These are phyloP conservation scores for Pectinophora gossypiella DNA, from an alignment of 1,140 invertebrate species.

Conservation along the genomic window DNA sequence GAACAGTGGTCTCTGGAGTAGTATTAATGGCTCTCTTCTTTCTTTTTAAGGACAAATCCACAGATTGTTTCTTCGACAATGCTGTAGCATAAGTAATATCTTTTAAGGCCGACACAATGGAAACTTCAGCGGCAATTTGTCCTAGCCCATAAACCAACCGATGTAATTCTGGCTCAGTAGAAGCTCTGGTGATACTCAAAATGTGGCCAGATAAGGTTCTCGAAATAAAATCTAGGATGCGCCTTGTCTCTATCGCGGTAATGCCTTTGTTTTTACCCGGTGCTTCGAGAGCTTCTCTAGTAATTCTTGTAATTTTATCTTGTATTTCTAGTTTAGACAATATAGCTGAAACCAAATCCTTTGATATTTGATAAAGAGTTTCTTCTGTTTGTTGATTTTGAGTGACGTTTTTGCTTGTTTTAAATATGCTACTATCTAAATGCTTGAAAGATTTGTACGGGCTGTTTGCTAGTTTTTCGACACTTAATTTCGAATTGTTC, in stretches of 20 bases:
- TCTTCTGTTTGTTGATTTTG: conserved; percentile 62
- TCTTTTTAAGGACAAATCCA: conserved; percentile 57
- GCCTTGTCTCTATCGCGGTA: conserved; percentile 63
- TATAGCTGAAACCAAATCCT: conserved; percentile 57
- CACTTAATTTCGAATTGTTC: conserved; percentile 29
- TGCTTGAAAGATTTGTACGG: conserved; percentile 52
- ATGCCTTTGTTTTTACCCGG: conserved; percentile 60
- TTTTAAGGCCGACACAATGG: conserved; percentile 62
- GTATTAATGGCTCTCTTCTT: conserved; percentile 51
- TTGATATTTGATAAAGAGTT: conserved; percentile 57
- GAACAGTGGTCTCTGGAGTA: conserved; percentile 12
- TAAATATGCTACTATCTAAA: conserved; percentile 49
- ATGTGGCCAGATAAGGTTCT: conserved; percentile 59
- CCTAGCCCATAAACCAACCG: conserved; percentile 59
- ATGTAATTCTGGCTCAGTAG: conserved; percentile 63
- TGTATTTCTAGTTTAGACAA: conserved; percentile 58
- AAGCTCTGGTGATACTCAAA: conserved; percentile 50
- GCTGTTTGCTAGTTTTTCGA: conserved; percentile 39
- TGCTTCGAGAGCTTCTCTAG: conserved; percentile 57
- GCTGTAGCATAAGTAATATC: conserved; percentile 59
- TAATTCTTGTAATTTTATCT: conserved; percentile 64
- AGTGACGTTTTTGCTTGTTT: conserved; percentile 59
- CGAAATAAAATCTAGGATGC: conserved; percentile 65
- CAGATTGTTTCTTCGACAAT: conserved; percentile 61
- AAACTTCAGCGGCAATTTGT: conserved; percentile 63